Base-by-base conservation (phyloP, 1,140 invertebrate genomes). In the Drosophila carrolli region DNA sequence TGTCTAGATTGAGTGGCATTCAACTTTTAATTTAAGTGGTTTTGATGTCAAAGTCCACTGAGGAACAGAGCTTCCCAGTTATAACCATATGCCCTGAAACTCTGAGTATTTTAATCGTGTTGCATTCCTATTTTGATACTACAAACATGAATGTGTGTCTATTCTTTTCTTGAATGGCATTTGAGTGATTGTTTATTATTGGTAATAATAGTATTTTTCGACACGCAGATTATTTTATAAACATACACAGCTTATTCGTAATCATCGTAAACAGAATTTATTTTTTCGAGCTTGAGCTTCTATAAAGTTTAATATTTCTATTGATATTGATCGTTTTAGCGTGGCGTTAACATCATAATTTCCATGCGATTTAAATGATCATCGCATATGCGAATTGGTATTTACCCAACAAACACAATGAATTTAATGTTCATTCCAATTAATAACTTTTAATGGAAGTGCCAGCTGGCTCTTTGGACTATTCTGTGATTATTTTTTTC, bases 301-400 rank as follows among this genome's bases (percentile, higher is more conserved):
- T 48, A n/a, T 32, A 16, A 50, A 35, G 14, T 13, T 35, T 10
- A 13, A 46, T 66, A 47, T 16, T 63, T 14, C 6, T 16, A 29
- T 10, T 10, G 29, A 8, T 37, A 14, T 29, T 37, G 32, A 37
- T 47, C 44, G 41, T 35, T 27, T 46, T 61, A 60, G 55, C 40
- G 7, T 19, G 14, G 23, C 10, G 62, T 10, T 48, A 67, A 66
- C 46, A 66, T 43, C 37, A 35, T 50, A 32, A 41, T 67, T 65
- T 8, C 11, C 10, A 11, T 38, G 14, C 5, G 6, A 66, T 23
- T 35, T 14, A 14, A 27, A 16, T 41, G 3, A 27, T 23, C 27
- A 19, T 59, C 29, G 50, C 6, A 62, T 37, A 37, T 63, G 14
- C 5, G 29, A 44, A 56, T 54, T 46, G 16, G 23, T 56, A 44